A percentile compares a stretch with the other conserved stretches of the same genome.
phyloP scores from a whole-genome alignment of 2,113 vertebrate species.

The Psephotus haematonotus region DNA sequence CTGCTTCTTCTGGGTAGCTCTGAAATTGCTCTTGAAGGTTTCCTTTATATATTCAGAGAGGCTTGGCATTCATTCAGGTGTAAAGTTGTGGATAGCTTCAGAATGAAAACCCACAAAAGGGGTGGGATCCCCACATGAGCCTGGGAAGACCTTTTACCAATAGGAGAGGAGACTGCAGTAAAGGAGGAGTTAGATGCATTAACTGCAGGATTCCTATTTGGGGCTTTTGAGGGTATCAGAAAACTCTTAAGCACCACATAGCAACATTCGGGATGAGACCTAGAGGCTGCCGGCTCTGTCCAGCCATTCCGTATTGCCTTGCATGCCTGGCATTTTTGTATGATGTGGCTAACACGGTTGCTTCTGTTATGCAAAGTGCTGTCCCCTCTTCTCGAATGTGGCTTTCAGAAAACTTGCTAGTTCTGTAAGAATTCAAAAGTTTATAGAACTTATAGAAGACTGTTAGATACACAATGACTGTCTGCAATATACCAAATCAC shows the following conservation, averaged over 20 bases:
- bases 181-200: constrained; percentile 72
- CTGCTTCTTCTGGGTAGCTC: constrained; percentile 67
- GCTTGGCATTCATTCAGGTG: constrained; percentile 88
- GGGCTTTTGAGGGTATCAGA: constrained; percentile 33
- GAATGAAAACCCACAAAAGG: constrained; percentile 80
- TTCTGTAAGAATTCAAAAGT: neutral
- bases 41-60: constrained; percentile 83
- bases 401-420: neutral
- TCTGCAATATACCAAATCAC: neutral
- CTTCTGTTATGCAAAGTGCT: neutral
- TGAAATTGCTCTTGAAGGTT: constrained; percentile 66
- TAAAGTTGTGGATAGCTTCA: constrained; percentile 78
- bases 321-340: neutral
- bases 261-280: neutral
- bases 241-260: neutral
- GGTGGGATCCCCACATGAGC: constrained; percentile 75
- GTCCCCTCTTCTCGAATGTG: neutral
- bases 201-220: constrained; percentile 45
- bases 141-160: constrained; percentile 72
- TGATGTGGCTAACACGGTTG: neutral
- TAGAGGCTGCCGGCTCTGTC: neutral
- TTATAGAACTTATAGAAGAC: neutral
- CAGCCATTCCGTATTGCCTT: neutral
- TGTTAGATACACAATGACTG: neutral
- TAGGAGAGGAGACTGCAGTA: constrained; percentile 67